phyloP scores from a whole-genome alignment of 2,113 vertebrate species.

The Rhabdornis inornatus region DNA sequence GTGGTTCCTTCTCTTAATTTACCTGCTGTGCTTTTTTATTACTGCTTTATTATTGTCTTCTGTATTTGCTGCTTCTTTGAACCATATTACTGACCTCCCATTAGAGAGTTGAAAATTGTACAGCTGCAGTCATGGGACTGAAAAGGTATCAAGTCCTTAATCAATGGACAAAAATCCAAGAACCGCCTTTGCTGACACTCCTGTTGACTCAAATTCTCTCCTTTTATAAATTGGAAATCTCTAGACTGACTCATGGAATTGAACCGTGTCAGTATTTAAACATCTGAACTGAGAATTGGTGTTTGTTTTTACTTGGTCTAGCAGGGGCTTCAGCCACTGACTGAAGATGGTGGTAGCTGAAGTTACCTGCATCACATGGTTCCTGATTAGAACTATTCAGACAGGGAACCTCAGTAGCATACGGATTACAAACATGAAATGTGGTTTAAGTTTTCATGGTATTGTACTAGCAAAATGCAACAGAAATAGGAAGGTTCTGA shows the following conservation, averaged over 20 bases:
- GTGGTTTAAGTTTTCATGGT: not conserved
- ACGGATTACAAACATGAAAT: not conserved
- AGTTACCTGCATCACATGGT: not conserved
- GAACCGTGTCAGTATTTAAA: not conserved
- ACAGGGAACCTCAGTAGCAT: accelerated
- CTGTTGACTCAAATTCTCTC: not conserved
- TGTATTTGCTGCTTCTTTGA: not conserved
- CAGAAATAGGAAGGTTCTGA: not conserved
- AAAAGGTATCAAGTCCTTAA: not conserved
- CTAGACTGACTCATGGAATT: not conserved
- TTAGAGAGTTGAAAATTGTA: not conserved
- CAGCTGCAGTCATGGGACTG: not conserved
- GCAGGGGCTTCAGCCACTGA: not conserved
- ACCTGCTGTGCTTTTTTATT: not conserved
- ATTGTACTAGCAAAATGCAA: not conserved
- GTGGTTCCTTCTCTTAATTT: not conserved
- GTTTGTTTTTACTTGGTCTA: not conserved
- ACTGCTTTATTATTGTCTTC: not conserved
- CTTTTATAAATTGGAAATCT: not conserved
- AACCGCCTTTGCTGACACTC: not conserved
- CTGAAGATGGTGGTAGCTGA: not conserved
- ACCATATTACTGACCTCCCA: not conserved
- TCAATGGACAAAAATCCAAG: not conserved
- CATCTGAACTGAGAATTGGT: not conserved
- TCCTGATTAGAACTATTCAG: not conserved